Percentiles rank a stretch among this genome's conserved stretches.
phyloP scores from a whole-genome alignment of 2,797 vertebrate species.

The Sebastes oblongus region DNA sequence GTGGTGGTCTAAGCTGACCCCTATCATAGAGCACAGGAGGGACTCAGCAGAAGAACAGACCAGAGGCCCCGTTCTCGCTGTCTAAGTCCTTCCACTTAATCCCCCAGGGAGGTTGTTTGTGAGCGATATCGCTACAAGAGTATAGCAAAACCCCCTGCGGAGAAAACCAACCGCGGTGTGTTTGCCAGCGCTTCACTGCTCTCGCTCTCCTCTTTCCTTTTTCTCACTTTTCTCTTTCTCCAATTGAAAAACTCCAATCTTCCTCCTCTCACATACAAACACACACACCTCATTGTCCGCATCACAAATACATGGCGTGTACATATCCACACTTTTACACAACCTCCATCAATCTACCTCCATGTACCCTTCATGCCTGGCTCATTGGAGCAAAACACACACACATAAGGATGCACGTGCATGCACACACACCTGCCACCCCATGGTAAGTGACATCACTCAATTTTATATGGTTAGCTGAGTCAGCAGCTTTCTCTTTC shows the following conservation, averaged over 20 bases:
- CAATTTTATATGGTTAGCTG: conserved; percentile 53
- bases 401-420: background rate
- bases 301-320: background rate
- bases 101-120: conserved; percentile 70
- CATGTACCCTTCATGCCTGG: background rate
- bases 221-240: conserved; percentile 1
- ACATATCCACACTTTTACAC: background rate
- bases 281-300: background rate
- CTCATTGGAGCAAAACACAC: conserved; percentile 26
- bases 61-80: conserved; percentile 47
- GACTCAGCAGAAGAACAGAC: conserved; percentile 58
- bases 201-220: background rate
- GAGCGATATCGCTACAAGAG: conserved; percentile 59
- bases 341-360: conserved; percentile 25
- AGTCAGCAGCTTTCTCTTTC: conserved; percentile 51
- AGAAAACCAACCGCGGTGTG: conserved; percentile 42
- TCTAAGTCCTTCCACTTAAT: conserved; percentile 74
- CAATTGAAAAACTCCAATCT: background rate
- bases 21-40: conserved; percentile 62
- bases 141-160: conserved; percentile 39
- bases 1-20: conserved; percentile 72
- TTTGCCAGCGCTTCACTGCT: conserved; percentile 6
- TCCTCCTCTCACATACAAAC: background rate
- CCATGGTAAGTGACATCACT: conserved; percentile 39
- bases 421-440: conserved; percentile 28